These are phyloP conservation scores for Achlya flavicornis DNA, from an alignment of 2,888 invertebrate genomes.

Conservation along the genomic window DNA sequence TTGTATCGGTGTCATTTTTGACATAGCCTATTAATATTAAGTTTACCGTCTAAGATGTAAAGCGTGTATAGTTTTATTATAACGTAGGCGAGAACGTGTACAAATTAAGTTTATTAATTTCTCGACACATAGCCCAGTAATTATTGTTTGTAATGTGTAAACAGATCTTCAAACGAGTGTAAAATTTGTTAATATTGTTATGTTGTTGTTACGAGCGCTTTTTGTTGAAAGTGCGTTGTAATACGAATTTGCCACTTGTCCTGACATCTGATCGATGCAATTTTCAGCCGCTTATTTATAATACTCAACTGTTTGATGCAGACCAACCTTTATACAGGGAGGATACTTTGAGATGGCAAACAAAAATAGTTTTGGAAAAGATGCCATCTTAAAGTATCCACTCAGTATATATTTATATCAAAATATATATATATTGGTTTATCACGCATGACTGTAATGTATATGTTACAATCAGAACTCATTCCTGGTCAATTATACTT, in stretches of 20 bases:
- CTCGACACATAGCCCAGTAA: slow-evolving; percentile 49
- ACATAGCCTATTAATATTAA: slow-evolving; percentile 82
- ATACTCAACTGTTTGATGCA: slow-evolving; percentile 43
- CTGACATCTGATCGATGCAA: slow-evolving; percentile 25
- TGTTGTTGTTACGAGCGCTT: slow-evolving; percentile 54
- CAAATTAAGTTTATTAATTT: slow-evolving; percentile 73
- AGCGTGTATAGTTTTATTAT: slow-evolving; percentile 69
- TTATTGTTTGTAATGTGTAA: slow-evolving; percentile 28
- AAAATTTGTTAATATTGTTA: slow-evolving; percentile 48
- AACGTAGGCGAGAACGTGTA: slow-evolving; percentile 70
- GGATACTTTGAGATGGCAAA: too few species aligned
- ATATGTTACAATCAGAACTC: background rate
- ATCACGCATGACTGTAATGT: background rate
- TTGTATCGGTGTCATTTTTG: slow-evolving; percentile 78
- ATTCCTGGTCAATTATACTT: background rate
- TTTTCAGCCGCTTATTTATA: slow-evolving; percentile 36
- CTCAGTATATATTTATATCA: background rate
- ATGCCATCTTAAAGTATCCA: too few species aligned
- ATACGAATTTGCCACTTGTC: slow-evolving; percentile 54
- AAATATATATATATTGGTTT: background rate
- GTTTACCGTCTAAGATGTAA: slow-evolving; percentile 75
- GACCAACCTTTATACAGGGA: background rate
- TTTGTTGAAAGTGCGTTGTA: slow-evolving; percentile 47
- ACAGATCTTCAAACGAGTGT: slow-evolving; percentile 40
- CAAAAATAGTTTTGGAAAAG: background rate